These are phyloP conservation scores for Graphium colonna DNA, from an alignment of 2,888 invertebrate genomes.

Conservation along the genomic window DNA sequence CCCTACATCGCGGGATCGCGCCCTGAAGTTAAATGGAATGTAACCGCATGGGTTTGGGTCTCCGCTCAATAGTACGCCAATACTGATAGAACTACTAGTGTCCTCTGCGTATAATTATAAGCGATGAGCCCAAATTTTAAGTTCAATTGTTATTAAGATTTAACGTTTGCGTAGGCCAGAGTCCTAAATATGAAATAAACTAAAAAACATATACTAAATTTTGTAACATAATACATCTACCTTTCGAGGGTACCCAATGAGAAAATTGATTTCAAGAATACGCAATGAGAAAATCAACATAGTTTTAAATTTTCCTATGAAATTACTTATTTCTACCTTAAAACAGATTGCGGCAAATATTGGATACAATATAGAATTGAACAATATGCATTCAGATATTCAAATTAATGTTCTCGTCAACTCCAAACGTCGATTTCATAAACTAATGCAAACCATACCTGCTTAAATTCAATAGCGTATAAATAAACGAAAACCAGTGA, in stretches of 20 bases:
- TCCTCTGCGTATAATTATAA: neutral
- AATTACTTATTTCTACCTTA: no score
- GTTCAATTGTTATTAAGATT: no score
- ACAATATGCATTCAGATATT: slow-evolving; percentile 1
- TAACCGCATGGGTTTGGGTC: slow-evolving; percentile 39
- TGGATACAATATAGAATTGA: no score
- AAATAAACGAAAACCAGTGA: neutral
- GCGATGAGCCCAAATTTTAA: neutral
- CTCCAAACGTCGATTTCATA: neutral
- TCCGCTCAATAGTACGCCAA: slow-evolving; percentile 26
- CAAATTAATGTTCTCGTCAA: neutral
- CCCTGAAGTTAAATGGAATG: slow-evolving; percentile 56
- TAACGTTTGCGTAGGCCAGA: no score
- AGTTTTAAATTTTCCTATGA: no score
- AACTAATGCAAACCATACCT: neutral
- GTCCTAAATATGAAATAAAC: no score
- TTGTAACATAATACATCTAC: neutral
- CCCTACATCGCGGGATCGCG: slow-evolving; percentile 36
- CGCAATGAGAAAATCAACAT: no score
- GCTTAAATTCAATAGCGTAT: neutral
- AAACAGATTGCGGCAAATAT: no score
- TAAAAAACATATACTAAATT: no score
- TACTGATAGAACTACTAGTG: slow-evolving; percentile 8
- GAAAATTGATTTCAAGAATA: no score
- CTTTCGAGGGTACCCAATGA: no score